Percentiles rank a stretch among this genome's conserved stretches.
Evolutionary conservation across 92 coral and sea anemone genomes (phyloP).

Genomic region (Muricea muricata): DNA sequence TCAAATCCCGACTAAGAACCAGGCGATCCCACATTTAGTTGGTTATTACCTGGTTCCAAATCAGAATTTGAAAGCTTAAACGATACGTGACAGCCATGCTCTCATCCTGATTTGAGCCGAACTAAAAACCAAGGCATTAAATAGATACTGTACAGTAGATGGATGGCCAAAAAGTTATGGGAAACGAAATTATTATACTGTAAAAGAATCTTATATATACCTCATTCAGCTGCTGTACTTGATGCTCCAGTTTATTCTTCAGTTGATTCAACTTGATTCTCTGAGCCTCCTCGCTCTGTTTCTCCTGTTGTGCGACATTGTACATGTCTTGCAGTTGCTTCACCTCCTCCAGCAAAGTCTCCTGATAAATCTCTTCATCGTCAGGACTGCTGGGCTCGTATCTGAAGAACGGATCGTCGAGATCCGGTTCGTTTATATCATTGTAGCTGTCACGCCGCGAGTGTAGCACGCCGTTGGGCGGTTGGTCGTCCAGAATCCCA

Average conservation of each 20-base stretch:
- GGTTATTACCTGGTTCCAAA: too few relatives aligned
- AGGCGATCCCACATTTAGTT: too few relatives aligned
- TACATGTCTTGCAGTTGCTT: conserved; percentile 96
- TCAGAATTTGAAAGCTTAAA: too few relatives aligned
- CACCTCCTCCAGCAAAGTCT: conserved; percentile 89
- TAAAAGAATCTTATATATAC: too few relatives aligned
- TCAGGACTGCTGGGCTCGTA: conserved; percentile 84
- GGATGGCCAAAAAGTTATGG: too few relatives aligned
- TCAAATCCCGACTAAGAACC: too few relatives aligned
- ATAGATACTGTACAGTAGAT: too few relatives aligned
- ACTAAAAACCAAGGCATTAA: too few relatives aligned
- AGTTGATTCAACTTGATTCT: conserved; percentile 83
- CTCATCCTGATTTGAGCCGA: too few relatives aligned
- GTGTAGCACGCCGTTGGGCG: conserved; percentile 77
- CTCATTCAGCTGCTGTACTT: conserved; percentile 84
- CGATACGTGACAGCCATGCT: too few relatives aligned
- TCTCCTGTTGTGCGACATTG: conserved; percentile 78
- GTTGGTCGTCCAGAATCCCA: conserved; percentile 38
- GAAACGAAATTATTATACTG: too few relatives aligned
- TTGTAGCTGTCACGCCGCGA: conserved; percentile 87
- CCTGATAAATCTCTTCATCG: conserved; percentile 90
- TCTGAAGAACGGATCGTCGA: conserved; percentile 90
- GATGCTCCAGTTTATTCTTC: conserved; percentile 82
- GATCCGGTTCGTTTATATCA: conserved; percentile 83
- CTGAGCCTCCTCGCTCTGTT: conserved; percentile 82